phyloP scores from a whole-genome alignment of 2,888 invertebrate genomes.

The Agriopis marginaria region DNA sequence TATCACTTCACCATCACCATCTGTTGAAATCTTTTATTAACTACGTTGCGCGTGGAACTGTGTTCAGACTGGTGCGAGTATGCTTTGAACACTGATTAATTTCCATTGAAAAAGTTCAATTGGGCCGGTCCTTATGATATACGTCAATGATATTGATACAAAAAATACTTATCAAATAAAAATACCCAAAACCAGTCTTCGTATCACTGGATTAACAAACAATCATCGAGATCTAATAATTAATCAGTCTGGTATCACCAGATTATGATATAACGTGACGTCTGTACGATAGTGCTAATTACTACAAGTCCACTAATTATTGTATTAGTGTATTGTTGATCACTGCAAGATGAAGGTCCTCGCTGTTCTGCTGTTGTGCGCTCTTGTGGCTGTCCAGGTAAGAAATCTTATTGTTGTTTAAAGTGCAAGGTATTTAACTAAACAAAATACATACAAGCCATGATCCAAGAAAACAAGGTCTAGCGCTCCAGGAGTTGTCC shows the following conservation, averaged over 20 bases:
- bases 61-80: too few relatives aligned
- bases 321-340: conserved; percentile 49
- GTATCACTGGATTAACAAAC: conserved; percentile 53
- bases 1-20: too few relatives aligned
- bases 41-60: too few relatives aligned
- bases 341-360: conserved; percentile 72
- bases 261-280: conserved; percentile 55
- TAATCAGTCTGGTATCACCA: conserved; percentile 55
- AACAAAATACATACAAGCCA: too few relatives aligned
- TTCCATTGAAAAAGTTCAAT: too few relatives aligned
- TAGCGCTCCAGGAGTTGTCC: too few relatives aligned
- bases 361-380: conserved; percentile 67
- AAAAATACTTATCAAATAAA: conserved; percentile 14
- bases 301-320: conserved; percentile 44
- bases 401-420: conserved; percentile 22
- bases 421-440: too few relatives aligned
- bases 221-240: conserved; percentile 44
- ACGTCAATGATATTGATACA: too few relatives aligned
- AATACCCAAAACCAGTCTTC: conserved; percentile 36
- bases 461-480: too few relatives aligned
- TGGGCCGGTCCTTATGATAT: too few relatives aligned
- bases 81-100: too few relatives aligned
- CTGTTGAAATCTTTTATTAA: too few relatives aligned
- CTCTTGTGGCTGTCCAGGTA: conserved; percentile 73
- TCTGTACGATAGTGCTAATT: conserved; percentile 47